These are phyloP conservation scores for Poecilia wingei DNA, from an alignment of 2,797 vertebrate species.

Conservation along the genomic window DNA sequence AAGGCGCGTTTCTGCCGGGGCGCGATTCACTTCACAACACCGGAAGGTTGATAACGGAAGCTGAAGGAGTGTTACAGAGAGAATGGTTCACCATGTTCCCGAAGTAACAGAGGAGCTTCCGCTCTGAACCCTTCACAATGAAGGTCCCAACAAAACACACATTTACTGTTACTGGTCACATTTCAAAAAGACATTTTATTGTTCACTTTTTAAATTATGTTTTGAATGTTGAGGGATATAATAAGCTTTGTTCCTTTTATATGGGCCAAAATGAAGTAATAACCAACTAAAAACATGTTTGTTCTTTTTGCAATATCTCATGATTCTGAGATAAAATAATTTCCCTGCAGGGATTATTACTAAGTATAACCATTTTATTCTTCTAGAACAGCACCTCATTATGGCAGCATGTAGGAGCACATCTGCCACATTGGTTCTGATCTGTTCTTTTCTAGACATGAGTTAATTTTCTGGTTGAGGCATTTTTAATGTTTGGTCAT, in stretches of 20 bases:
- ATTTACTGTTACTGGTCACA: not conserved
- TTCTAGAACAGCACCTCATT: not conserved
- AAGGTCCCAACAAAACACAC: conserved; percentile 8
- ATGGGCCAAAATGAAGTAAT: no score
- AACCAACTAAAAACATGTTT: no score
- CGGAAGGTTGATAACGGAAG: accelerated
- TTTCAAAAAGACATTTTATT: not conserved
- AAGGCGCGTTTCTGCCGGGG: not conserved
- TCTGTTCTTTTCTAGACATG: no score
- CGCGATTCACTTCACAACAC: not conserved
- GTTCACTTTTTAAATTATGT: not conserved
- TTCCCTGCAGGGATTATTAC: no score
- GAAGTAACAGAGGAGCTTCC: conserved; percentile 4
- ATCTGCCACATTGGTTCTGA: no score
- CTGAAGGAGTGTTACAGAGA: not conserved
- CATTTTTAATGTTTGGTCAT: no score
- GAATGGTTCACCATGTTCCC: not conserved
- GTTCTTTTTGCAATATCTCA: no score
- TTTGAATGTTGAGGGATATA: no score
- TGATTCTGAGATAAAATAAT: not conserved
- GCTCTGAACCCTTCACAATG: conserved; percentile 17
- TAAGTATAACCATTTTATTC: no score
- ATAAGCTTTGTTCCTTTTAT: no score
- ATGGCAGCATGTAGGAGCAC: not conserved
- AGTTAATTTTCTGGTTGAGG: no score